phyloP scores from a whole-genome alignment of 1,140 invertebrate species.

The Ylistrum balloti region DNA sequence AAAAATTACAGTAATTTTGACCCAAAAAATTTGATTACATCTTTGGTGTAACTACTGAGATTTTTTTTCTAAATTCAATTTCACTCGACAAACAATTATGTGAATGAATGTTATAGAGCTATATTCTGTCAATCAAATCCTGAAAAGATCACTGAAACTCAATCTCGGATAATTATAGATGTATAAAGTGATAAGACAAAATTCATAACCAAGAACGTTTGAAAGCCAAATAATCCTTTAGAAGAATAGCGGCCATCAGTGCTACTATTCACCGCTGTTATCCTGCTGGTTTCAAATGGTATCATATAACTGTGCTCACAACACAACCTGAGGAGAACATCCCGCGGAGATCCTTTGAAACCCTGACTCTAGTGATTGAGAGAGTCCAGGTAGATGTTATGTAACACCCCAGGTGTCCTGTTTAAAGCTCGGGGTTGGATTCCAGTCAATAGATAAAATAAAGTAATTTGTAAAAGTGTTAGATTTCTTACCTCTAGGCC shows the following conservation, averaged over 20 bases:
- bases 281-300: not conserved
- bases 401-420: conserved; percentile 13
- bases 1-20: too few relatives aligned
- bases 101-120: not conserved
- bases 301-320: conserved; percentile 19
- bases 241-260: not conserved
- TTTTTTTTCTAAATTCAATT: not conserved
- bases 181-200: conserved; percentile 1
- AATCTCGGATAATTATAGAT: conserved; percentile 23
- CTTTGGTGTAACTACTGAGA: not conserved
- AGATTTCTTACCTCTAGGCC: not conserved
- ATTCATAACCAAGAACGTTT: conserved; percentile 39
- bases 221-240: not conserved
- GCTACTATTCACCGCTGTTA: not conserved
- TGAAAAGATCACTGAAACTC: conserved; percentile 27
- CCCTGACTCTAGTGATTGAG: conserved; percentile 37
- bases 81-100: not conserved
- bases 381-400: conserved; percentile 1
- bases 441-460: conserved; percentile 35
- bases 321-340: not conserved
- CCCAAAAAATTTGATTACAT: not conserved
- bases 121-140: conserved; percentile 24
- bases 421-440: conserved; percentile 26
- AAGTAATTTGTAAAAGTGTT: conserved; percentile 36
- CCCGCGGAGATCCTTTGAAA: conserved; percentile 2